Base-by-base conservation (phyloP, 2,113 vertebrate genomes). In the Gymnogyps californianus region DNA sequence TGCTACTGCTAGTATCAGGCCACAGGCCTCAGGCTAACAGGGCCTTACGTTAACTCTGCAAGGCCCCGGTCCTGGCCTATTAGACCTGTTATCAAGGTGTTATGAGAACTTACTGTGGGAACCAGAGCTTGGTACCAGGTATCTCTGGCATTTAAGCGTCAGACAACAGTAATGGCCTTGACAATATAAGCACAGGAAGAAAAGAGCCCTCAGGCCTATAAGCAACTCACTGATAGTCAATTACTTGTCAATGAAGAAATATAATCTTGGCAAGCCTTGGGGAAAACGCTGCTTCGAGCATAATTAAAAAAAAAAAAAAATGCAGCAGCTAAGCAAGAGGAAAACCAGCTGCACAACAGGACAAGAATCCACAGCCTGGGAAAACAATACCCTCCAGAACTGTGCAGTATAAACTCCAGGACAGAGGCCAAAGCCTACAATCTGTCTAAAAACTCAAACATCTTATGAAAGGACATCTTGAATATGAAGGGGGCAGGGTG, bases 1-100 rank as follows among this genome's bases (percentile, higher is more conserved):
- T 13, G 44, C 44, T 31, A 7, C 38, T 36, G 66, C 59, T 38
- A 38, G 2, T 3, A 36, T 2, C 10, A 44, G 72, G 25, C 36
- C 70, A 44, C 4, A 26, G 8, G 40, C 26, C 40, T 42, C 61
- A 24, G 0, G 0, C 54, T 16, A 34, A 10, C 11, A 28, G 22
- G 6, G 40, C 16, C 32, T 26, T 19, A 16, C 10, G 28, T 19
- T 17, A 24, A 13, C 44, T 24, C 31, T 19, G 19, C n/a, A 36
- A 36, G 29, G 67, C 12, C 34, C 26, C 70, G 20, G 71, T 4
- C 87, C 85, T 26, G 29, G 34, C 57, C 65, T 34, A 11, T 6
- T 2, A 61, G 11, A 40, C 42, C 34, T 28, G 24, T 28, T 40
- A 11, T 6, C 49, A 12, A 58, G 2, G 13, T 20, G 7, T 40